Evolutionary conservation across 2,888 invertebrate species (phyloP).

Genomic region (Nymphalis urticae): DNA sequence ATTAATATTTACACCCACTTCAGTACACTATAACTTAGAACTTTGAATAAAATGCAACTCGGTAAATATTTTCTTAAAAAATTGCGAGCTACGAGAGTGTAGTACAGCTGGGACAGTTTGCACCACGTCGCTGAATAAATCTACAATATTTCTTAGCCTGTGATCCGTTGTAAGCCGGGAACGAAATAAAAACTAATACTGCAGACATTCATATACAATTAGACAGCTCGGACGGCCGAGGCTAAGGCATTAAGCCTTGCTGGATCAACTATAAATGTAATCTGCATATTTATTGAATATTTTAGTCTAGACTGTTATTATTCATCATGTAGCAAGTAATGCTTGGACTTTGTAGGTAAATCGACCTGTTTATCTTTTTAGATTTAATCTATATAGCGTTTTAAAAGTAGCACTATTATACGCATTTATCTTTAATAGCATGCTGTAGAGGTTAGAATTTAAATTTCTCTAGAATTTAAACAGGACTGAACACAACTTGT

Average conservation of each 20-base stretch:
- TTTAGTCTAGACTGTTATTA: constrained; percentile 53
- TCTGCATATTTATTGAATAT: constrained; percentile 67
- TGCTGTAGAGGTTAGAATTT: constrained; percentile 64
- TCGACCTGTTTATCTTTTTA: constrained; percentile 41
- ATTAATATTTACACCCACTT: constrained; percentile 1
- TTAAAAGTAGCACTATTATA: constrained; percentile 35
- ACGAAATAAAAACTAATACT: constrained; percentile 38
- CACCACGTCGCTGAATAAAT: constrained; percentile 53
- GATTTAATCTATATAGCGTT: constrained; percentile 40
- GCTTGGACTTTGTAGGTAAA: constrained; percentile 36
- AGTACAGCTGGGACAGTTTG: constrained; percentile 56
- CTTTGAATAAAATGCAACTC: constrained; percentile 14
- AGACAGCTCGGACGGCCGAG: constrained; percentile 41
- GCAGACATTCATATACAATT: constrained; percentile 44
- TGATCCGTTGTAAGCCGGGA: constrained; percentile 44
- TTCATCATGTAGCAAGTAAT: constrained; percentile 40
- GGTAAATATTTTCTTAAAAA: constrained; percentile 31
- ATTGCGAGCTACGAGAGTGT: constrained; percentile 51
- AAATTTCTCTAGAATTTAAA: constrained; percentile 62
- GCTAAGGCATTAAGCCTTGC: constrained; percentile 56
- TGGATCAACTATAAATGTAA: constrained; percentile 54
- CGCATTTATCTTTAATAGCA: constrained; percentile 57
- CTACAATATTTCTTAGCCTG: constrained; percentile 48
- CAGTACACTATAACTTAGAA: constrained; percentile 14
- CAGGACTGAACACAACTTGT: constrained; percentile 56